These are phyloP conservation scores for Cranoglanis bouderius DNA, from an alignment of 2,113 vertebrate species.

Conservation along the genomic window DNA sequence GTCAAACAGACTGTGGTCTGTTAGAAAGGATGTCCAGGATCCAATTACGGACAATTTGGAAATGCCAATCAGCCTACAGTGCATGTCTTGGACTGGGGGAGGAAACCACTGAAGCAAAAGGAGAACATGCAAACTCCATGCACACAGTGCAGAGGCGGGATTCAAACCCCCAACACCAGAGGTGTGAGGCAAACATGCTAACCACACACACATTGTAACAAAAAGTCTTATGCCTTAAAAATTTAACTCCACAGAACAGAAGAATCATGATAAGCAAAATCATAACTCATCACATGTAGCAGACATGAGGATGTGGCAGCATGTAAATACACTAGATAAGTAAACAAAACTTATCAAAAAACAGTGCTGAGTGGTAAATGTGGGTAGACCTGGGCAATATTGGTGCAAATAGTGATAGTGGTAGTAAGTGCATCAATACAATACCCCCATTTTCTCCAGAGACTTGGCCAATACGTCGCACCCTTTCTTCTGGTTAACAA, in stretches of 20 bases:
- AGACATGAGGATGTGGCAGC: not conserved
- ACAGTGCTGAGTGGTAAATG: not conserved
- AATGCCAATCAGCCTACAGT: too few relatives aligned
- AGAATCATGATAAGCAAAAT: not conserved
- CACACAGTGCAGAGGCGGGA: too few relatives aligned
- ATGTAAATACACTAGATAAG: not conserved
- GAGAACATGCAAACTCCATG: too few relatives aligned
- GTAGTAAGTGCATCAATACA: slow-evolving; percentile 50
- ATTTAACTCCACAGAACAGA: not conserved
- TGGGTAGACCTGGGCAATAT: not conserved
- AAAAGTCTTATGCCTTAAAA: not conserved
- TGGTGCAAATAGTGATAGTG: not conserved
- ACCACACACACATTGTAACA: too few relatives aligned
- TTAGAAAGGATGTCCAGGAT: too few relatives aligned
- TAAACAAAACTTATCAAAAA: not conserved
- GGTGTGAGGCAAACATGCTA: too few relatives aligned
- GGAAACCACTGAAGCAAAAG: too few relatives aligned
- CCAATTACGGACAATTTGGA: too few relatives aligned
- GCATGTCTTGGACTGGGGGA: too few relatives aligned
- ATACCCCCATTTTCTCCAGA: slow-evolving; percentile 97
- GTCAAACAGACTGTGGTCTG: not conserved
- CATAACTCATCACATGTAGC: not conserved
- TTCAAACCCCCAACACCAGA: too few relatives aligned
- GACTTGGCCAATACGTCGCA: slow-evolving; percentile 97
- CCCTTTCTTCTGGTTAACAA: slow-evolving; percentile 99